Conservation (phyloP, 2,113 vertebrate species). For the Peromyscus maniculatus region DNA sequence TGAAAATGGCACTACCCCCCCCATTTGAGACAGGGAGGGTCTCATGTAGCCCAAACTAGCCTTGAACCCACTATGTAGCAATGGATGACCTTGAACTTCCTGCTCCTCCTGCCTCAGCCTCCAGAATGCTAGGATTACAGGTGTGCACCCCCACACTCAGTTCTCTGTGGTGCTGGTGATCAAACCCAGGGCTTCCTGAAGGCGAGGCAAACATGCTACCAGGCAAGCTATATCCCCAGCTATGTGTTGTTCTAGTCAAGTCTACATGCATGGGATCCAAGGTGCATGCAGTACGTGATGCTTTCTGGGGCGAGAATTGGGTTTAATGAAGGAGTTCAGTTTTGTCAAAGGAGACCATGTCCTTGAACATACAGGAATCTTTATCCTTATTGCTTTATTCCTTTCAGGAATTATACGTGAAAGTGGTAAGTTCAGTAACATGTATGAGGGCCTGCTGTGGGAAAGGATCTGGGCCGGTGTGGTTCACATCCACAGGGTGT, state of each 20-base stretch:
- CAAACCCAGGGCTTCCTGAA: background rate
- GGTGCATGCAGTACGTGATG: background rate
- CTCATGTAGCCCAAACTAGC: background rate
- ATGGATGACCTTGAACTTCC: background rate
- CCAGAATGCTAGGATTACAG: too few species aligned
- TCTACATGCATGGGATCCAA: background rate
- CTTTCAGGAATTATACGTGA: background rate
- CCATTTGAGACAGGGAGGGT: background rate
- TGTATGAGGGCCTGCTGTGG: background rate
- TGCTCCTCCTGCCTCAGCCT: background rate
- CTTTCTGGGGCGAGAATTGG: background rate
- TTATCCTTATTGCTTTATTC: background rate
- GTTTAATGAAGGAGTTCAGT: background rate
- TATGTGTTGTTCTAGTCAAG: background rate
- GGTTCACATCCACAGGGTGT: background rate
- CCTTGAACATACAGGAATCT: background rate
- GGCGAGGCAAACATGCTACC: too few species aligned
- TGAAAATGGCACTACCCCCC: background rate
- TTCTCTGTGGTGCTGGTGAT: background rate
- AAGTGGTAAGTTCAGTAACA: conserved; percentile 7
- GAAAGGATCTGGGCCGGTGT: background rate
- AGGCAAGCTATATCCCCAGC: background rate
- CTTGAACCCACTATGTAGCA: background rate
- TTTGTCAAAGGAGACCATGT: background rate
- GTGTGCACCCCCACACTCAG: too few species aligned